phyloP scores from a whole-genome alignment of 2,113 vertebrate species.

The Neogale vison region DNA sequence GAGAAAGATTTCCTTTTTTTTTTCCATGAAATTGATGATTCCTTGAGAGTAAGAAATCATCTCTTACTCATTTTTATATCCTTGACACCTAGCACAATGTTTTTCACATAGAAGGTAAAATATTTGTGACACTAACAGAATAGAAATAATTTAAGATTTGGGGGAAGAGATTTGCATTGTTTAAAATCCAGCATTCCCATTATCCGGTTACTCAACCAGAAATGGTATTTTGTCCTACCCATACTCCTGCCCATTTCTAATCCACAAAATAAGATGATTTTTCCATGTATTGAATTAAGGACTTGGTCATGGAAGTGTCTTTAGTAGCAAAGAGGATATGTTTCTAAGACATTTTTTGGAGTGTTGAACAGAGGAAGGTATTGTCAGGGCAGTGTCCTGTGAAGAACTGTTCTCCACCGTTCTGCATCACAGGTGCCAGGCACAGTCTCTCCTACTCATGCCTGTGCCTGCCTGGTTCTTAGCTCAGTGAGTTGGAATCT shows the following conservation, averaged over 20 bases:
- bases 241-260: not conserved
- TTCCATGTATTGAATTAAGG: not conserved
- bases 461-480: not conserved
- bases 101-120: slow-evolving; percentile 9
- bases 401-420: not conserved
- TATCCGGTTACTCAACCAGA: not conserved
- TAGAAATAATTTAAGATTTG: not conserved
- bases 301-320: not conserved
- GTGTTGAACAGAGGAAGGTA: not conserved
- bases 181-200: not conserved
- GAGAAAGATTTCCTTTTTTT: not conserved
- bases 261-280: not conserved
- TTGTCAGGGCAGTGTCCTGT: not conserved
- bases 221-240: not conserved
- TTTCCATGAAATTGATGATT: not conserved
- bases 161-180: not conserved
- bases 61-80: not conserved
- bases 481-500: not conserved
- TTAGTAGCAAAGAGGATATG: not conserved
- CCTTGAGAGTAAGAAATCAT: not conserved
- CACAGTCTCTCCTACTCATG: not conserved
- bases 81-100: not conserved
- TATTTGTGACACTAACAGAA: not conserved
- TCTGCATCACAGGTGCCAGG: not conserved
- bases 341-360: not conserved